Evolutionary conservation across 2,113 vertebrate species (phyloP), one percentile per base, ranked within the genome.

Genomic region (Climacteris rufus): DNA sequence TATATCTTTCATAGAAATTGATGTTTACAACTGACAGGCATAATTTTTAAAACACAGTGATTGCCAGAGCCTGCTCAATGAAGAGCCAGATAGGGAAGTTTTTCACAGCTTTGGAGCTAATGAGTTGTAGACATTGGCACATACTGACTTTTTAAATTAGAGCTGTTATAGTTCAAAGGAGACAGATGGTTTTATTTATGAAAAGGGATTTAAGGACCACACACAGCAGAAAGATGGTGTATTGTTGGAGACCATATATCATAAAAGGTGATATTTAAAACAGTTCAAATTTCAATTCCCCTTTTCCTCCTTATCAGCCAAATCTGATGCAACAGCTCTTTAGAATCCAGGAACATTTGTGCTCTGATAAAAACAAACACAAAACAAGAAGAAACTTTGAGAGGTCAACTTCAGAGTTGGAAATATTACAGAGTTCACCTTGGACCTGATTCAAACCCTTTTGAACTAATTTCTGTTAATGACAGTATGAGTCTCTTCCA

Each of bases 111-210:
- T 95, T 68, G 76, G 65, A 91, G 72, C 72, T 95, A 91, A 93
- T 93, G 94, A 87, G 75, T 96, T 93, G 84, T 89, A 93, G 95
- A 49, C 78, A 50, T 54, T 96, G 94, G 93, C 95, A 95, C 91
- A 90, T 87, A 54, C 57, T 72, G 89, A 54, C 77, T 93, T 95
- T 89, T 89, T 30, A 94, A 96, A 94, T 95, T 82, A 94, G 74
- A 84, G 40, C 61, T 95, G 77, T 87, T 76, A 37, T 49, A 92
- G 93, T 95, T 96, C 94, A 89, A 90, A 92, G 83, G 71, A 96
- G 91, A 79, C 94, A 94, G 94, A 94, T 95, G 93, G 87, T 69
- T 96, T 91, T 94, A 94, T 95, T 97, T 96, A 89, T 68, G 70
- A 57, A 80, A 84, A 87, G 84, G 69, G 74, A 89, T 94, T 91